These are phyloP conservation scores for Tokudaia muenninki DNA, from an alignment of 2,797 vertebrate genomes.

Conservation along the genomic window DNA sequence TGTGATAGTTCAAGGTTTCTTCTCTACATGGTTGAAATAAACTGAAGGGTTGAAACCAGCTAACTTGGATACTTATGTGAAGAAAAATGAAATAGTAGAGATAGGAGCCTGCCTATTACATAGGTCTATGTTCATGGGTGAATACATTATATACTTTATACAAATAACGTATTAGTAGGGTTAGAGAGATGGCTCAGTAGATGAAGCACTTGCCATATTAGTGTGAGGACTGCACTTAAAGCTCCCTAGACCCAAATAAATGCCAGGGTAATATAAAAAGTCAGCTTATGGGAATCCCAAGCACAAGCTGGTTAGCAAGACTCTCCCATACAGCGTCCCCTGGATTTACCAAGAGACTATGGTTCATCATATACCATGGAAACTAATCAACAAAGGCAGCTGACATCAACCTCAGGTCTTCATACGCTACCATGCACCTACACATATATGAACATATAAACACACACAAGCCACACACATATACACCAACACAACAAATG, in stretches of 20 bases:
- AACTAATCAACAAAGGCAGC: background rate
- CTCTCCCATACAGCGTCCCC: background rate
- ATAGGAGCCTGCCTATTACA: background rate
- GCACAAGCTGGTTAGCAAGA: background rate
- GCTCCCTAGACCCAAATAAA: background rate
- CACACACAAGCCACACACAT: background rate
- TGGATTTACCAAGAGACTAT: background rate
- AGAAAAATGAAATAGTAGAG: background rate
- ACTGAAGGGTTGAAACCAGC: background rate
- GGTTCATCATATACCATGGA: background rate
- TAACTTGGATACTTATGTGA: background rate
- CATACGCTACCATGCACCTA: background rate
- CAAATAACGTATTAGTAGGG: background rate
- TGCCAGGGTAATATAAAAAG: background rate
- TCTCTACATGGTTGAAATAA: slow-evolving; percentile 29
- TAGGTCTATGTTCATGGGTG: background rate
- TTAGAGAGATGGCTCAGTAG: background rate
- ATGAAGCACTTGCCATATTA: background rate
- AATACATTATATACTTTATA: background rate
- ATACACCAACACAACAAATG: background rate
- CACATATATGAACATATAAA: background rate
- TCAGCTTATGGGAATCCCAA: background rate
- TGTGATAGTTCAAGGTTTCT: slow-evolving; percentile 27
- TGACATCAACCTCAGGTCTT: background rate
- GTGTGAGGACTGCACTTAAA: background rate